Evolutionary conservation across 1,140 invertebrate genomes (phyloP), one percentile per base, ranked within the genome.

Genomic region (Drosophila ambigua): DNA sequence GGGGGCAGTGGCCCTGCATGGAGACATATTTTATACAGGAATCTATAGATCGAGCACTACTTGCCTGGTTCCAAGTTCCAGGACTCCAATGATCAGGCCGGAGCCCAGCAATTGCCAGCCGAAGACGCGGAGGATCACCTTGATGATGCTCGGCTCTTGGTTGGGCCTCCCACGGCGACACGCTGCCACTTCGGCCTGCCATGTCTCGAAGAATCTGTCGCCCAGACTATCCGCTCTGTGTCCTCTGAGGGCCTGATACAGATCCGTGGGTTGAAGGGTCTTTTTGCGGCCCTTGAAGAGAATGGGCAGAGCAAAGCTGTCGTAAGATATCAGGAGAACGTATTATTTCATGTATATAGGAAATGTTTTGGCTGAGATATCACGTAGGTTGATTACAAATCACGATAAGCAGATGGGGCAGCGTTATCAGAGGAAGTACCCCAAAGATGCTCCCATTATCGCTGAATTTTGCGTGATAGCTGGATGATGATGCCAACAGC

Each of bases 171-270:
- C 3, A 44, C 28, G 26, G 1, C 53, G 31, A 28, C 69, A 73
- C 23, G 62, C 50, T 0, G 28, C 44, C 4, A 87, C 58, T 46
- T 91, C 78, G 20, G 54, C 51, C 51, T 89, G 62, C 89, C 89
- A 91, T 1, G 81, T 73, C 16, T 72, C 46, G n/a, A 75, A 83
- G n/a, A 91, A 51, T 41, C 52, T 77, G 43, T 83, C 62, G 0
- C 89, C 89, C 2, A 91, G 54, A 7, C 43, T 61, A n/a, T 87
- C 89, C 55, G 72, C 49, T 57, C 91, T 90, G 74, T 95, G 94
- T 54, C 93, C 93, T 20, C 92, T 91, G 0, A 94, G 77, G 8
- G 94, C 92, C 71, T 92, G 83, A 72, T 93, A 94, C 0, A 95
- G 83, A 90, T 95, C 94, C 5, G 87, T 71, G 13, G 92, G 91